Evolutionary conservation across 2,797 vertebrate species (phyloP).

Genomic region (Bovichtus diacanthus): DNA sequence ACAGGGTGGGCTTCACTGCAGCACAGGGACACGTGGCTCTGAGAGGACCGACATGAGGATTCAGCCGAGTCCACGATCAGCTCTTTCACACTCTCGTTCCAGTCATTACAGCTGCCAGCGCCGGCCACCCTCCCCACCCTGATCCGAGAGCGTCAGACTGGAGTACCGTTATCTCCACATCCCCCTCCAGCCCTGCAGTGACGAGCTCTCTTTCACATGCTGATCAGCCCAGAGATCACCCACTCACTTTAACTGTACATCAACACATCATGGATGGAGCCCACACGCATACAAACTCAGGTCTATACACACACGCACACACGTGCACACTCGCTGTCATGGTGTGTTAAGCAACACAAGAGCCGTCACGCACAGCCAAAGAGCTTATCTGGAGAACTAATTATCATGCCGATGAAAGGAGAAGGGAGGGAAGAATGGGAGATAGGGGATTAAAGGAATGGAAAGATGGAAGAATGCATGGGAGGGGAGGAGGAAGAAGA

Average conservation of each 20-base stretch:
- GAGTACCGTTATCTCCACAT: slow-evolving; percentile 54
- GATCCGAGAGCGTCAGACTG: slow-evolving; percentile 5
- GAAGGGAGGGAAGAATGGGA: slow-evolving; percentile 29
- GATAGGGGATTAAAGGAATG: slow-evolving; percentile 43
- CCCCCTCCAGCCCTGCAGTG: slow-evolving; percentile 45
- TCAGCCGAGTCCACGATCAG: slow-evolving; percentile 9
- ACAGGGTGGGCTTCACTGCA: slow-evolving; percentile 9
- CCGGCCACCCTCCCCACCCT: background rate
- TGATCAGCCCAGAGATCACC: slow-evolving; percentile 68
- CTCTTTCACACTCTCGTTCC: slow-evolving; percentile 42
- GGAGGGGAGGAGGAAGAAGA: slow-evolving; percentile 15
- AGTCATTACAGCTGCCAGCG: slow-evolving; percentile 34
- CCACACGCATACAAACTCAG: slow-evolving; percentile 42
- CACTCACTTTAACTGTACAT: slow-evolving; percentile 43
- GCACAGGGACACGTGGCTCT: slow-evolving; percentile 49
- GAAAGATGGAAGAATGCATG: slow-evolving; percentile 10
- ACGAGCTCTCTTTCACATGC: slow-evolving; percentile 73
- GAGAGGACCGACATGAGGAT: slow-evolving; percentile 32
- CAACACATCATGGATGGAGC: slow-evolving; percentile 25
- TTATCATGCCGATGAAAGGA: slow-evolving; percentile 66
- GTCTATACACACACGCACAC: slow-evolving; percentile 9
- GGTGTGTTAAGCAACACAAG: slow-evolving; percentile 57
- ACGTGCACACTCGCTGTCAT: slow-evolving; percentile 48
- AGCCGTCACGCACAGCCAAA: slow-evolving; percentile 43
- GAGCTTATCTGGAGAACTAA: slow-evolving; percentile 74